A percentile compares a stretch with the other conserved stretches of the same genome.
phyloP scores from a whole-genome alignment of 2,113 vertebrate genomes.

The Phyllopteryx taeniolatus region DNA sequence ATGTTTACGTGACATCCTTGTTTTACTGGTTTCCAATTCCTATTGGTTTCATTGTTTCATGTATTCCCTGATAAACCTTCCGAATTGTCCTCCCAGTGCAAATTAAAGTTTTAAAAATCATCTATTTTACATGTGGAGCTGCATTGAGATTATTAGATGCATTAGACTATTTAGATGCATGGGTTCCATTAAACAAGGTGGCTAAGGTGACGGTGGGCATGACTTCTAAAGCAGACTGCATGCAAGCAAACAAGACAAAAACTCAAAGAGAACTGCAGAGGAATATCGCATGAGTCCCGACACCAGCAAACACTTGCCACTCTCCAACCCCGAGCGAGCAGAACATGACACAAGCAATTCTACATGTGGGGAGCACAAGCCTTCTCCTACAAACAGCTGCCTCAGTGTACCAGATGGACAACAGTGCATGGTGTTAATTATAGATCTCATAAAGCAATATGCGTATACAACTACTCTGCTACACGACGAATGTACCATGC shows the following conservation, averaged over 20 bases:
- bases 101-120: slow-evolving; percentile 11
- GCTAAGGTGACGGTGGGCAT: neutral
- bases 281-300: slow-evolving; percentile 24
- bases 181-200: slow-evolving; percentile 30
- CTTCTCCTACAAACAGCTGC: slow-evolving; percentile 48
- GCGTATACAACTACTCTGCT: slow-evolving; percentile 67
- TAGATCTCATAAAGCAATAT: slow-evolving; percentile 77
- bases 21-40: neutral
- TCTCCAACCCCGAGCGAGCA: slow-evolving; percentile 28
- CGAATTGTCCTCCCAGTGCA: neutral
- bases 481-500: slow-evolving; percentile 63
- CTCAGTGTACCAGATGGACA: slow-evolving; percentile 55
- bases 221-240: slow-evolving; percentile 2
- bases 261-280: slow-evolving; percentile 14
- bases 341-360: slow-evolving; percentile 20
- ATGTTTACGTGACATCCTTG: neutral
- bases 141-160: neutral
- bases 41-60: neutral
- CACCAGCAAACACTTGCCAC: slow-evolving; percentile 34
- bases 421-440: slow-evolving; percentile 78
- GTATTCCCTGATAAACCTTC: neutral
- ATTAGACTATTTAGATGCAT: neutral
- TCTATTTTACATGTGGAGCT: slow-evolving; percentile 10
- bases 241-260: slow-evolving; percentile 2
- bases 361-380: slow-evolving; percentile 18